Evolutionary conservation across 2,888 invertebrate genomes (phyloP), one percentile per base, ranked within the genome.

Genomic region (Schrankia costaestrigalis): DNA sequence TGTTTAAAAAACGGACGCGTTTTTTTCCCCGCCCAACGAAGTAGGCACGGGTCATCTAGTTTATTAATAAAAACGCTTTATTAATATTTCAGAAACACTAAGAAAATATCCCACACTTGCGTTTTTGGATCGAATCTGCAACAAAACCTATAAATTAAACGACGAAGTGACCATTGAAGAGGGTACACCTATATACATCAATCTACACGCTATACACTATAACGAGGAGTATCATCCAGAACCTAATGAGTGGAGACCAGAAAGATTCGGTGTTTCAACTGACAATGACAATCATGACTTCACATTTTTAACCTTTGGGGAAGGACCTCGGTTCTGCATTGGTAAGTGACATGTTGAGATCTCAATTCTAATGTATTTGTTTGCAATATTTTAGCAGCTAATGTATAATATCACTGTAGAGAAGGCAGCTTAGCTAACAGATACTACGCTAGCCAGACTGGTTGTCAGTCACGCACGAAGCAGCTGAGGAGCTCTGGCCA

Each of bases 251-350:
- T 83, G 80, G 79, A 55, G 48, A 1, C 82, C 83, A 0, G 78
- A 78, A 35, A 66, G 83, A 31, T 73, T 76, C 49, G 32, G 35
- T 3, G 40, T 53, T 9, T 39, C 64, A 1, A 41, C 48, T 0
- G 78, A 79, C 28, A 66, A 54, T 12, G 78, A 80, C 27, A 80
- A 78, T 15, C 42, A 64, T 5, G 62, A 74, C 11, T 79, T 63
- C 48, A 68, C 63, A 0, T 78, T 78, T 30, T 22, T 82, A 11
- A 78, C 83, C 0, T 82, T 83, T 31, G 82, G 83, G 3, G 81
- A 78, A 23, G 83, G 82, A 18, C 83, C 82, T 1, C 67, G 76
- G 4, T 78, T 76, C 33, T 71, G 70, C 31, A 70, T 73, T 33
- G 72, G 73, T 72, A 46, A 12, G 40, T 17, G 7, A 15, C 9